A percentile compares a stretch with the other conserved stretches of the same genome.
phyloP scores from a whole-genome alignment of 2,888 invertebrate species.

The Acronicta aceris region DNA sequence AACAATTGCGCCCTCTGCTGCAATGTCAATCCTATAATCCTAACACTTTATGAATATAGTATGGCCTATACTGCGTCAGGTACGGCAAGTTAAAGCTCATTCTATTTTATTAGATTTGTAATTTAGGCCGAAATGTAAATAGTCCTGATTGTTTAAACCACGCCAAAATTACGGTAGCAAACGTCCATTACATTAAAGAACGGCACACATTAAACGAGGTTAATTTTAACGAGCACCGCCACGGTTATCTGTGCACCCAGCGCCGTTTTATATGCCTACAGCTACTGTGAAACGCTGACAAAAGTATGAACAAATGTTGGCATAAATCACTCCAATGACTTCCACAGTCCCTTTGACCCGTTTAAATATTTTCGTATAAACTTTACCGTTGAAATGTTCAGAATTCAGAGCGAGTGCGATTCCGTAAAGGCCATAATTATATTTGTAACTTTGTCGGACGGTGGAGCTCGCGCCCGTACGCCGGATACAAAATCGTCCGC shows the following conservation, averaged over 20 bases:
- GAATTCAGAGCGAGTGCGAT: slow-evolving; percentile 26
- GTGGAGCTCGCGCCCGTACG: slow-evolving; percentile 11
- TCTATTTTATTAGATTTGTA: not conserved
- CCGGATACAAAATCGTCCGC: slow-evolving; percentile 13
- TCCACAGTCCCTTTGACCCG: slow-evolving; percentile 33
- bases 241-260: slow-evolving; percentile 22
- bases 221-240: slow-evolving; percentile 20
- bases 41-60: no score
- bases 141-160: not conserved
- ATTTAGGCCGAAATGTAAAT: not conserved
- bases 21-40: no score
- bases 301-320: slow-evolving; percentile 23
- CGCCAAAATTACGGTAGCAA: slow-evolving; percentile 3
- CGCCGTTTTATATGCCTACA: not conserved
- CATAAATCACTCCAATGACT: slow-evolving; percentile 29
- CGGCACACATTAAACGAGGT: slow-evolving; percentile 12
- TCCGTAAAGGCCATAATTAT: slow-evolving; percentile 17
- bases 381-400: slow-evolving; percentile 41
- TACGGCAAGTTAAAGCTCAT: no score
- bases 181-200: slow-evolving; percentile 17
- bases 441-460: slow-evolving; percentile 14
- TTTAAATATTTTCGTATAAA: slow-evolving; percentile 40
- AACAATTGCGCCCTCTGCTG: no score
- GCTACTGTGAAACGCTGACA: slow-evolving; percentile 16
- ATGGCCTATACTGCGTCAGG: no score